Evolutionary conservation across 1,140 invertebrate species (phyloP).

Genomic region (Ostrea edulis): DNA sequence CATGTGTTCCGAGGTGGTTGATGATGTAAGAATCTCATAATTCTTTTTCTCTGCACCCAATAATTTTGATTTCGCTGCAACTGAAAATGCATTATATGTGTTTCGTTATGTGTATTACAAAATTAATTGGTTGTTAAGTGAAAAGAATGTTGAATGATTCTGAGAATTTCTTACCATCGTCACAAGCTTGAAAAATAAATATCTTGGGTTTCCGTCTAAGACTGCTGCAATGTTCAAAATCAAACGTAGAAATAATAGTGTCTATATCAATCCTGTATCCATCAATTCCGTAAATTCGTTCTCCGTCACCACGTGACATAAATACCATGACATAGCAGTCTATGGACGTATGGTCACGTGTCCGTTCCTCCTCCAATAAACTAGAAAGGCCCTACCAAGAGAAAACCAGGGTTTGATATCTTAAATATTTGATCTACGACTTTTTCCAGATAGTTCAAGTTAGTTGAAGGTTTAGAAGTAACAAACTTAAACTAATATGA

Average conservation of each 20-base stretch:
- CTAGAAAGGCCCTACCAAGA: background rate
- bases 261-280: constrained; percentile 13
- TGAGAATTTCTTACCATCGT: background rate
- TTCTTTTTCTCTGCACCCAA: background rate
- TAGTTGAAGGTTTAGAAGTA: too few species aligned
- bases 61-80: background rate
- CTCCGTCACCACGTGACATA: constrained; percentile 51
- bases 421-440: too few species aligned
- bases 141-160: background rate
- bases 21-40: background rate
- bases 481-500: too few species aligned
- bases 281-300: constrained; percentile 38
- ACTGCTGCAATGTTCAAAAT: constrained; percentile 43
- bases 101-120: background rate
- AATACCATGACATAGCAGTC: constrained; percentile 46
- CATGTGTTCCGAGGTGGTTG: background rate
- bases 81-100: background rate
- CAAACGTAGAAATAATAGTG: constrained; percentile 40
- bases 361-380: constrained; percentile 4
- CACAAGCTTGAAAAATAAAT: constrained; percentile 51
- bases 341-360: background rate
- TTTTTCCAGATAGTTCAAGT: too few species aligned
- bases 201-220: constrained; percentile 52
- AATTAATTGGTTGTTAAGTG: background rate
- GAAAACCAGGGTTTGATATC: background rate